phyloP scores from a whole-genome alignment of 2,797 vertebrate species.

The Telmatherina bonti region DNA sequence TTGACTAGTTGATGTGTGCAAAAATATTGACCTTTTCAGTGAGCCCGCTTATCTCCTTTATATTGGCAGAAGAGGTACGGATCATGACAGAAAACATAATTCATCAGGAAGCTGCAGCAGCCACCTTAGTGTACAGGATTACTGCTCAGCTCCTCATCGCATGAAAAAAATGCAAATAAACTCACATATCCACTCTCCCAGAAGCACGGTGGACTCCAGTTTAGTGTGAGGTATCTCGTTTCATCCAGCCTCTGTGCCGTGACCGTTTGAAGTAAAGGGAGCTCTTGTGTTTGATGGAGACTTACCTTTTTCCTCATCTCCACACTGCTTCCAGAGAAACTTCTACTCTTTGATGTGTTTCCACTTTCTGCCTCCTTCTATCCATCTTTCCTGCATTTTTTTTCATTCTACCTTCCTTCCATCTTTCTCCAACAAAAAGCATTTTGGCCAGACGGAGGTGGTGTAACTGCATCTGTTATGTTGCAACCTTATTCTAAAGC shows the following conservation, averaged over 20 bases:
- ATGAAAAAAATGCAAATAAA: constrained; percentile 61
- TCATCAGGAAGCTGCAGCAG: constrained; percentile 23
- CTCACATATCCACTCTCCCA: constrained; percentile 49
- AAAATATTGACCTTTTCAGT: constrained; percentile 1
- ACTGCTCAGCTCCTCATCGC: constrained; percentile 44
- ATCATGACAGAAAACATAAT: constrained; percentile 16
- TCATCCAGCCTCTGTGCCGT: constrained; percentile 70
- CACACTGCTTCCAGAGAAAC: constrained; percentile 65
- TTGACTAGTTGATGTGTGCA: not conserved
- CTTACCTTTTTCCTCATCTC: constrained; percentile 73
- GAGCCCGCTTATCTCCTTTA: not conserved
- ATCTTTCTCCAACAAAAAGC: constrained; percentile 38
- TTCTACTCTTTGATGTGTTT: constrained; percentile 72
- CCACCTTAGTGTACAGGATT: constrained; percentile 36
- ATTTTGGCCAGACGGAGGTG: constrained; percentile 68
- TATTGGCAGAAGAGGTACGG: not conserved
- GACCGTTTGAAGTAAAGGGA: constrained; percentile 76
- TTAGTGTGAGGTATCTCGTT: constrained; percentile 73
- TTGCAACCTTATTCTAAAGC: constrained; percentile 8
- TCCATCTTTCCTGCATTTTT: constrained; percentile 53
- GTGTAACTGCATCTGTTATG: constrained; percentile 58
- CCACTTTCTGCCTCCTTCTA: constrained; percentile 66
- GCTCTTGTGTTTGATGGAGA: constrained; percentile 75
- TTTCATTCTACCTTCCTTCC: constrained; percentile 31
- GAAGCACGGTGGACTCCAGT: constrained; percentile 66